These are phyloP conservation scores for Oryzias dopingdopingensis DNA, from an alignment of 2,797 vertebrate genomes.

Conservation along the genomic window DNA sequence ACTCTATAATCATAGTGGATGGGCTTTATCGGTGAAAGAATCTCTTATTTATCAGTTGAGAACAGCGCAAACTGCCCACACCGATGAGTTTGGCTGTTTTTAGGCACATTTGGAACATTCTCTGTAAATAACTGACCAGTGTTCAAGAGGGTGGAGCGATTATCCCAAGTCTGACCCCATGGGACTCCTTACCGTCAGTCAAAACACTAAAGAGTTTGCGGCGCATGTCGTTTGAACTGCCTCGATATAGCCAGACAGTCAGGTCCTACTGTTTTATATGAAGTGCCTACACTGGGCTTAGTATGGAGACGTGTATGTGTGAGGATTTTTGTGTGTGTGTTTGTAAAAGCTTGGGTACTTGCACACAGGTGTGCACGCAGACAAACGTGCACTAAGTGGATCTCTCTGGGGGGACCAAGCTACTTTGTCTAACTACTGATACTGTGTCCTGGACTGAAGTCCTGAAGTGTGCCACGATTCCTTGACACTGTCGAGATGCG, in stretches of 20 bases:
- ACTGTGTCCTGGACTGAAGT: constrained; percentile 72
- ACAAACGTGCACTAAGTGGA: constrained; percentile 57
- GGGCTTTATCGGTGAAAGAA: constrained; percentile 72
- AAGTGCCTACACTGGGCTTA: constrained; percentile 75
- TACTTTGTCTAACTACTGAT: constrained; percentile 80
- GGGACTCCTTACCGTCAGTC: constrained; percentile 15
- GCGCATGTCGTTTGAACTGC: constrained; percentile 48
- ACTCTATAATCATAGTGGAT: constrained; percentile 51
- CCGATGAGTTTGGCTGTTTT: constrained; percentile 15
- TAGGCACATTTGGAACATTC: constrained; percentile 3
- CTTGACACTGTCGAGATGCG: constrained; percentile 60
- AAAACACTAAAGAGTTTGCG: constrained; percentile 43
- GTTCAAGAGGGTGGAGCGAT: constrained; percentile 5
- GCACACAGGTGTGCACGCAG: constrained; percentile 57
- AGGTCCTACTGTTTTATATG: constrained; percentile 71
- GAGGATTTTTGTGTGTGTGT: constrained; percentile 22
- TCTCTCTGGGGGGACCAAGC: constrained; percentile 70
- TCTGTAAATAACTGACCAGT: constrained; percentile 17
- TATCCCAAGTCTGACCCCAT: constrained; percentile 9
- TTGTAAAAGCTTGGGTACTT: constrained; percentile 66
- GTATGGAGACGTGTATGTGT: constrained; percentile 56
- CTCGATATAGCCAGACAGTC: constrained; percentile 71
- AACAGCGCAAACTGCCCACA: neutral
- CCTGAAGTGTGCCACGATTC: constrained; percentile 68
- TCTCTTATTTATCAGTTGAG: constrained; percentile 76